Evolutionary conservation across 2,888 invertebrate species (phyloP).

Genomic region (Athalia rosae): DNA sequence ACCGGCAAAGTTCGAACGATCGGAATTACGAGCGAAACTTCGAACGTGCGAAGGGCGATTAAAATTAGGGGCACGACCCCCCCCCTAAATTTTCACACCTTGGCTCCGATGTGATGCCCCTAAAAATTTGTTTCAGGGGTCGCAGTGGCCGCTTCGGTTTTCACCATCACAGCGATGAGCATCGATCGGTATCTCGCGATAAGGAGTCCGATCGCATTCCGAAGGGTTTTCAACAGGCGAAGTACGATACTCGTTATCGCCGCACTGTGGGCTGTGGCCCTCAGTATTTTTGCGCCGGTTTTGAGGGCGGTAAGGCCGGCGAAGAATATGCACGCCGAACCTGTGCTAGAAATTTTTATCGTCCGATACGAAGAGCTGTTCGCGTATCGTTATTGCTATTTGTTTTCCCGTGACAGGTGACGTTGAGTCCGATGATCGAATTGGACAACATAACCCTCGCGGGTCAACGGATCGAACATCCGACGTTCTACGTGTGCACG

Average conservation of each 20-base stretch:
- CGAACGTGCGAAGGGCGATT: not conserved
- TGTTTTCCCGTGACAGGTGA: conserved; percentile 55
- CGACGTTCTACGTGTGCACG: conserved; percentile 77
- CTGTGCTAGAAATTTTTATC: conserved; percentile 47
- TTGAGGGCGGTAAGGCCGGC: conserved; percentile 73
- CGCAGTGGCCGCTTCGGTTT: conserved; percentile 86
- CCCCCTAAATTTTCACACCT: not conserved
- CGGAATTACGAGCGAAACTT: not conserved
- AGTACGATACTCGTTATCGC: conserved; percentile 80
- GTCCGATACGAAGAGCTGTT: not conserved
- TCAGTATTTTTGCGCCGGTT: conserved; percentile 82
- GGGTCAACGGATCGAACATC: conserved; percentile 56
- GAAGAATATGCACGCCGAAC: not conserved
- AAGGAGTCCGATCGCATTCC: conserved; percentile 83
- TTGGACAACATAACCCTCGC: conserved; percentile 57
- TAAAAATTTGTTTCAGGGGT: conserved; percentile 76
- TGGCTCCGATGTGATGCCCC: not conserved
- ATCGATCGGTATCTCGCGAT: conserved; percentile 86
- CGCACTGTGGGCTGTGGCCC: conserved; percentile 80
- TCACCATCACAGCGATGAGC: conserved; percentile 87
- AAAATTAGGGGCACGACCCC: not conserved
- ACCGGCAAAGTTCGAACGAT: not conserved
- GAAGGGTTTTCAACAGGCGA: conserved; percentile 82
- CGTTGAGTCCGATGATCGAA: conserved; percentile 56
- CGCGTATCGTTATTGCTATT: not conserved